Base-by-base conservation (phyloP, 2,888 invertebrate species). In the Drosophila suboccidentalis region DNA sequence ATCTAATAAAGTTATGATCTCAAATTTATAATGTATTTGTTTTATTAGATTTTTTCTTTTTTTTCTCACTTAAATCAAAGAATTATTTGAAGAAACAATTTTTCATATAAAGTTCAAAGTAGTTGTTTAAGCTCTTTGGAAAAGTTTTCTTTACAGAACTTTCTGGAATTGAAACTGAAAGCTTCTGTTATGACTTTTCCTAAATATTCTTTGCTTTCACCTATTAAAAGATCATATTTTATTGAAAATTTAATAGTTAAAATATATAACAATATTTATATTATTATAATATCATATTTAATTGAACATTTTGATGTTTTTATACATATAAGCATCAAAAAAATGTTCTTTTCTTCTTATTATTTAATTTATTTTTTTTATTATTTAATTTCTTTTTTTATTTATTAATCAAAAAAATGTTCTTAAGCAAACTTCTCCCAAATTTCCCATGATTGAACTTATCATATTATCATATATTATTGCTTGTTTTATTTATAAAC, bases 121-220 rank as follows among this genome's bases (percentile, higher is more conserved):
- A 32, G 22, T 34, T 43, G 15, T 1, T 47, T 4, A 15, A 15
- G 29, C 5, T 29, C 4, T 15, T n/a, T 13, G 1, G 1, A 1
- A 19, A 71, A 75, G 58, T 71, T 81, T 75, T 81, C 65, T 38
- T 55, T 49, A 17, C 13, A 72, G 81, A 81, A 71, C 78, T 58
- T 80, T 83, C 84, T 65, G 55, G 84, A 61, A 61, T 9, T 19
- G 4, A n/a, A n/a, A n/a, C n/a, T 15, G 17, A 32, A 55, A 55
- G 34, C 26, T 44, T 32, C 26, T 53, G 11, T 4, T 4, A 5
- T 2, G 29, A 29, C 29, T 29, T 29, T 29, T 26, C 8, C 26
- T 26, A 3, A 26, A 26, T 26, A 5, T 26, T 26, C 5, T 26
- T 5, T 5, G 1, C 6, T 26, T 26, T 5, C 4, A 6, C 1